Conservation (phyloP, 2,797 vertebrate genomes). For the Aselliscus stoliczkanus region DNA sequence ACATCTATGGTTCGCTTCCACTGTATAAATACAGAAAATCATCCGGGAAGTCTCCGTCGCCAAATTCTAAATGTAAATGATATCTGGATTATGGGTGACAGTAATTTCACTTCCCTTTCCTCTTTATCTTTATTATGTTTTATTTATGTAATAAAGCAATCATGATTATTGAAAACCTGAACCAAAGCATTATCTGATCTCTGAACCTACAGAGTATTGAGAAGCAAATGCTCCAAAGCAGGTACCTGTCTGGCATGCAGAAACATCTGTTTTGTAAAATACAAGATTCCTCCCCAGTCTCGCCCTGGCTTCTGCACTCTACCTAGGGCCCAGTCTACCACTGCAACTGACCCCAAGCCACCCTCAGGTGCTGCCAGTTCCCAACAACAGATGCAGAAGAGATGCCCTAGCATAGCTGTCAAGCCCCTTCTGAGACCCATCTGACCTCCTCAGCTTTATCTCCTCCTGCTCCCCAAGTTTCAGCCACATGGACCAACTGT, state of each 20-base stretch:
- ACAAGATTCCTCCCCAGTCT: not conserved
- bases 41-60: not conserved
- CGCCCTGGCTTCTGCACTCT: not conserved
- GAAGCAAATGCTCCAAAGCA: not conserved
- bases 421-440: not conserved
- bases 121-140: constrained; percentile 15
- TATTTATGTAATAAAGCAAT: not conserved
- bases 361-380: not conserved
- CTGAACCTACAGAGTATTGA: not conserved
- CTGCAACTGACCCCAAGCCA: not conserved
- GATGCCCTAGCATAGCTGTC: not conserved
- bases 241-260: not conserved
- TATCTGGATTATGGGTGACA: not conserved
- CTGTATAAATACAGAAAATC: not conserved
- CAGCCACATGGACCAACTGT: not conserved
- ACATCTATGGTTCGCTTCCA: not conserved
- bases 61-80: not conserved
- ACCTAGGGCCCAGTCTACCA: not conserved
- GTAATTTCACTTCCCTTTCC: not conserved
- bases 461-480: not conserved
- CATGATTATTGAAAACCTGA: not conserved
- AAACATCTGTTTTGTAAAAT: not conserved
- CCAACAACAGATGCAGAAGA: not conserved
- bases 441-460: not conserved
- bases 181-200: not conserved